Conservation (phyloP, 2,113 vertebrate species). For the Carettochelys insculpta region DNA sequence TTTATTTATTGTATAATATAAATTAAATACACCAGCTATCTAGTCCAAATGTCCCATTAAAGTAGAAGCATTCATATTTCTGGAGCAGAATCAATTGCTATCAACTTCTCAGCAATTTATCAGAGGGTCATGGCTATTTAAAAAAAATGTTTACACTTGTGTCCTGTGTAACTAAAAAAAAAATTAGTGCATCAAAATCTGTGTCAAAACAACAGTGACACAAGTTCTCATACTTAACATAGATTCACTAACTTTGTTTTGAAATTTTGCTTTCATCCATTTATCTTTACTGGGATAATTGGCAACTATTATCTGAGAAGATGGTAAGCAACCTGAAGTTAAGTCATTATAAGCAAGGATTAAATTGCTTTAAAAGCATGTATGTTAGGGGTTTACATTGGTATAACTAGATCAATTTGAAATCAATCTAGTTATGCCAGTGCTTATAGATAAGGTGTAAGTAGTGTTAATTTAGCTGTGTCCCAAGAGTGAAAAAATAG, state of each 20-base stretch:
- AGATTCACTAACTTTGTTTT: background rate
- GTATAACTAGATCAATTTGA: background rate
- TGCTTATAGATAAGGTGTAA: background rate
- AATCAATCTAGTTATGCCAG: background rate
- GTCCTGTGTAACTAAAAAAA: too few relatives aligned
- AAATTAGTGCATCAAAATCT: background rate
- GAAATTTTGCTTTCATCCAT: background rate
- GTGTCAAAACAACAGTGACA: background rate
- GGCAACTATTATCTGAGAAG: background rate
- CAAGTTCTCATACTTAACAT: background rate
- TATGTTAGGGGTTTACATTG: background rate
- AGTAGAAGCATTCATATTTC: background rate
- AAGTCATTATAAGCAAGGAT: background rate
- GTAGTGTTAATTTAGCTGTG: background rate
- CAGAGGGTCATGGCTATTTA: background rate
- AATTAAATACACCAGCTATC: background rate
- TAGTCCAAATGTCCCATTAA: background rate
- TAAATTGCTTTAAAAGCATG: background rate
- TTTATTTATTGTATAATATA: background rate
- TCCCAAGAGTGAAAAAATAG: background rate
- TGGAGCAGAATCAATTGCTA: background rate
- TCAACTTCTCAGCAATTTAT: background rate
- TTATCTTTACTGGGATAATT: background rate
- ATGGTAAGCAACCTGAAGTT: background rate
- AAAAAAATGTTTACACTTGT: too few relatives aligned